phyloP scores from a whole-genome alignment of 2,888 invertebrate genomes.

The Ormyrus pomaceus region DNA sequence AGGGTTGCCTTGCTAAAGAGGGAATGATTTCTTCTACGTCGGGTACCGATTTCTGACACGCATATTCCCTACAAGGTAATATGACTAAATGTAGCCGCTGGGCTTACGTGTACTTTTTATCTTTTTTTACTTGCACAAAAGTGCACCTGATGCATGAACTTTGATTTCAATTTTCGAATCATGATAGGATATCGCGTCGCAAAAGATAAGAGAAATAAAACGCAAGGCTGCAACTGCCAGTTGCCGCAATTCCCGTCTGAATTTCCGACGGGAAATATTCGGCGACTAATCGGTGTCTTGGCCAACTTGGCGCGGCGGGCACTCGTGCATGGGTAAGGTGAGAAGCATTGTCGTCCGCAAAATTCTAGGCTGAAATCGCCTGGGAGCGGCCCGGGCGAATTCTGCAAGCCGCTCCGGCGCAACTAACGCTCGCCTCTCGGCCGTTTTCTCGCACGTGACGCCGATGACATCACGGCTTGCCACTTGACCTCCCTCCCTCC shows the following conservation, averaged over 20 bases:
- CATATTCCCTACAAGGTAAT: not conserved
- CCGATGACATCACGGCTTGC: constrained; percentile 66
- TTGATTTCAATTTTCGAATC: not conserved
- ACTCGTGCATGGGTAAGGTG: constrained; percentile 12
- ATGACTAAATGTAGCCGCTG: not conserved
- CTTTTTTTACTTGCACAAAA: no score
- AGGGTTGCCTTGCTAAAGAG: not conserved
- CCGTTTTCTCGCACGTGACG: constrained; percentile 47
- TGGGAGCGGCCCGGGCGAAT: constrained; percentile 41
- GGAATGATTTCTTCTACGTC: constrained; percentile 12
- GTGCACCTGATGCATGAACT: no score
- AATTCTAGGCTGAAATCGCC: constrained; percentile 21
- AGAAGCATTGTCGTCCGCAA: constrained; percentile 39
- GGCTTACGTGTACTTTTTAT: constrained; percentile 3
- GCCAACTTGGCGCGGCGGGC: not conserved
- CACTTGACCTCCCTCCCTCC: constrained; percentile 65
- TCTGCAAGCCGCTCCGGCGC: constrained; percentile 26
- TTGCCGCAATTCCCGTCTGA: no score
- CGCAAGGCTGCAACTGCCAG: no score
- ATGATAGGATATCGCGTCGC: not conserved
- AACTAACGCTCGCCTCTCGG: not conserved
- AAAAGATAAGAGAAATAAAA: not conserved
- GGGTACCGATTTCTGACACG: not conserved
- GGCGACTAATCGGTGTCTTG: not conserved
- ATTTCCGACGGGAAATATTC: no score